Percentiles rank a stretch among this genome's conserved stretches.
These are phyloP conservation scores for Vidua chalybeata DNA, from an alignment of 2,113 vertebrate genomes.

Conservation along the genomic window DNA sequence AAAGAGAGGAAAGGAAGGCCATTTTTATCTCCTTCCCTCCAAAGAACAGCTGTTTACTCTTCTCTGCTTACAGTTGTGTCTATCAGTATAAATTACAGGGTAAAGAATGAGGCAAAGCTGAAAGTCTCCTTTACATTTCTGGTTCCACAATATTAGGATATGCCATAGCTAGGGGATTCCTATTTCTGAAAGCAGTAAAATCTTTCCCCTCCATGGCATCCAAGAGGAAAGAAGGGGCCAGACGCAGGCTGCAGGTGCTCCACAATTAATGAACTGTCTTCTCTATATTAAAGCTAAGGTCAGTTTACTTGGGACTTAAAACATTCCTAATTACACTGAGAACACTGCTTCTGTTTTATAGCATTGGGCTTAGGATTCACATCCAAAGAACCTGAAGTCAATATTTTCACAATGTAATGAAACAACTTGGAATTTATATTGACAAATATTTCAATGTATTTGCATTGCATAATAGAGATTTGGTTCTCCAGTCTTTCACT, in stretches of 20 bases:
- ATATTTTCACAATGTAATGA: neutral
- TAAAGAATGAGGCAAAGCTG: neutral
- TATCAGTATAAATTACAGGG: neutral
- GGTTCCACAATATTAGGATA: neutral
- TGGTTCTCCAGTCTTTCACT: neutral
- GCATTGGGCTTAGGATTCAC: neutral
- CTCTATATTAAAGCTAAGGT: neutral
- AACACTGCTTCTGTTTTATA: neutral
- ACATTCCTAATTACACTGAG: neutral
- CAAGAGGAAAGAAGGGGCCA: neutral
- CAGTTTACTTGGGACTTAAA: neutral
- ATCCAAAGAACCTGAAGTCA: neutral
- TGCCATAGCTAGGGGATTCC: neutral
- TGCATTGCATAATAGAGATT: neutral
- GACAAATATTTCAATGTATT: neutral
- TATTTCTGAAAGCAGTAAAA: neutral
- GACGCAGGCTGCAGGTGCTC: neutral
- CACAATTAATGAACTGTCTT: neutral
- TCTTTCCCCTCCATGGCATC: neutral
- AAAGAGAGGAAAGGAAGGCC: neutral
- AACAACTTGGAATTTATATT: neutral
- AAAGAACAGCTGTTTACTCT: neutral
- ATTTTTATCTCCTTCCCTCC: neutral
- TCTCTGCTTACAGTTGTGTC: neutral
- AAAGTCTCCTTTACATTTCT: neutral